These are phyloP conservation scores for Budorcas taxicolor DNA, from an alignment of 2,113 vertebrate species.

Conservation along the genomic window DNA sequence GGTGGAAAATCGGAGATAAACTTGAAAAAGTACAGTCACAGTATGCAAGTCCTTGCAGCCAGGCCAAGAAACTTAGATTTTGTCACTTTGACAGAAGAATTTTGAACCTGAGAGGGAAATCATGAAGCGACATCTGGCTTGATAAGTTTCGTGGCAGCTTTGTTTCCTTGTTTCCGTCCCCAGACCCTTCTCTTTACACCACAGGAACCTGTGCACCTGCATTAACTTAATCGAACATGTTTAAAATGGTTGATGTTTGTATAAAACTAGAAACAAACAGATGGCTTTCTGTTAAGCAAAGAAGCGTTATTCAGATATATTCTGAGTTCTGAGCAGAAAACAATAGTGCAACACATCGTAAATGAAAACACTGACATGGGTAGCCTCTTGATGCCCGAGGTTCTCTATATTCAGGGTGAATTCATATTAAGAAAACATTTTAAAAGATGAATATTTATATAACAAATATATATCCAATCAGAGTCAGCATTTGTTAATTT, in stretches of 20 bases:
- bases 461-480: conserved; percentile 6
- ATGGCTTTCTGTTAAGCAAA: conserved; percentile 60
- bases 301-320: conserved; percentile 49
- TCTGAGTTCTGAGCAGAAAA: conserved; percentile 41
- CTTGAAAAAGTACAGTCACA: neutral
- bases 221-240: neutral
- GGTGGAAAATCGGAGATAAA: neutral
- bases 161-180: neutral
- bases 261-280: conserved; percentile 67
- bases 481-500: conserved; percentile 47
- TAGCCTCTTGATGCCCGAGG: neutral
- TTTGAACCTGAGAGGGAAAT: neutral
- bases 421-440: conserved; percentile 37
- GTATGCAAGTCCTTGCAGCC: neutral
- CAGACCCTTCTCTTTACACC: neutral
- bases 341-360: conserved; percentile 42
- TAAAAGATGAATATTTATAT: conserved; percentile 37
- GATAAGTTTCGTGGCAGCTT: neutral
- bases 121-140: too few species aligned
- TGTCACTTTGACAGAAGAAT: neutral
- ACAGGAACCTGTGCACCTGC: neutral
- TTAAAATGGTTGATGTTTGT: neutral
- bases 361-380: conserved; percentile 51
- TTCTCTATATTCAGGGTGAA: conserved; percentile 28
- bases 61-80: neutral